Percentiles rank a stretch among this genome's conserved stretches.
Evolutionary conservation across 2,888 invertebrate genomes (phyloP).

Genomic region (Tortricodes alternella): DNA sequence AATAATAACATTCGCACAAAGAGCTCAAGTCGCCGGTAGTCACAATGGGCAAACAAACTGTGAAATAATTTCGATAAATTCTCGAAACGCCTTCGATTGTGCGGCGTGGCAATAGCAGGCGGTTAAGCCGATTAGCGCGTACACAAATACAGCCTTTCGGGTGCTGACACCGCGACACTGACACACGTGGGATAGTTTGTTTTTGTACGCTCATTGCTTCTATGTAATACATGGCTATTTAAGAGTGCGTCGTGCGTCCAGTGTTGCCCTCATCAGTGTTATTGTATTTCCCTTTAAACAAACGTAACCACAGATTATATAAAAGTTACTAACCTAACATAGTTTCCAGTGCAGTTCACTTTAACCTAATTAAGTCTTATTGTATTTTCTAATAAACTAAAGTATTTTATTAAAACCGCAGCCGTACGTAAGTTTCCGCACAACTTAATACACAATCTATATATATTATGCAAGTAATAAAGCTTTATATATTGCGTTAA

Average conservation of each 20-base stretch:
- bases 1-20: constrained; percentile 73
- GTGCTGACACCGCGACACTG: constrained; percentile 40
- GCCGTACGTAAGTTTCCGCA: no score
- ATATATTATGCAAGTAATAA: no score
- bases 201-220: constrained; percentile 42
- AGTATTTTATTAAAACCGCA: no score
- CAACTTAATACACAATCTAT: no score
- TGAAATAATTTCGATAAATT: constrained; percentile 79
- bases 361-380: no score
- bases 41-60: constrained; percentile 78
- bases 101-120: constrained; percentile 54
- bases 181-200: constrained; percentile 67
- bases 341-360: no score
- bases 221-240: constrained; percentile 26
- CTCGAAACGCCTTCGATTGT: constrained; percentile 74
- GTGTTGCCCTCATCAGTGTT: no score
- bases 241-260: constrained; percentile 17
- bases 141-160: constrained; percentile 68
- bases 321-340: no score
- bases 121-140: constrained; percentile 77
- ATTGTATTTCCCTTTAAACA: no score
- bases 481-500: no score
- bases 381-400: no score
- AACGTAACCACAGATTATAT: no score
- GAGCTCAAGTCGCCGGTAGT: constrained; percentile 62